These are phyloP conservation scores for Propithecus deckenii DNA, from an alignment of 2,797 vertebrate genomes.

Conservation along the genomic window DNA sequence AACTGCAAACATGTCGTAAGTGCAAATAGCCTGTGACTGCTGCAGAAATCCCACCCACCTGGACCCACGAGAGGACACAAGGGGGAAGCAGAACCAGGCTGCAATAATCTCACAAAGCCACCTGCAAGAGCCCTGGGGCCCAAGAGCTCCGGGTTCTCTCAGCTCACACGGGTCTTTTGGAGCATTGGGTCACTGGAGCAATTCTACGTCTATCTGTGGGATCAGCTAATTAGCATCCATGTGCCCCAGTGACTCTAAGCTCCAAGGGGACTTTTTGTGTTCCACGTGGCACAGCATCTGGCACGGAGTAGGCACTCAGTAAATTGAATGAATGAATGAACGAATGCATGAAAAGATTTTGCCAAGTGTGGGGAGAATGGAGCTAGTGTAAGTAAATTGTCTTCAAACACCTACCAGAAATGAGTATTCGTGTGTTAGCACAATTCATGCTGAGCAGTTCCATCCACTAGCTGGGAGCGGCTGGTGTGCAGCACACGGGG, in stretches of 20 bases:
- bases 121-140: background rate
- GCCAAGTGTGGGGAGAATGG: background rate
- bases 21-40: background rate
- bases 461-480: background rate
- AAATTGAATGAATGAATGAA: background rate
- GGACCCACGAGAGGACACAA: too few relatives aligned
- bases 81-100: background rate
- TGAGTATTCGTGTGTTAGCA: background rate
- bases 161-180: background rate
- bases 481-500: background rate
- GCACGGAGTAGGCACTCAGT: background rate
- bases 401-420: background rate
- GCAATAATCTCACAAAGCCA: too few relatives aligned
- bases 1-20: background rate
- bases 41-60: background rate
- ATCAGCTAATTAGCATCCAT: background rate
- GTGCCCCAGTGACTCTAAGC: background rate
- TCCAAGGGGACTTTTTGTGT: background rate
- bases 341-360: background rate
- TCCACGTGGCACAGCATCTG: background rate
- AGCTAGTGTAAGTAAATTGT: too few relatives aligned
- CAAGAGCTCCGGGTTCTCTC: background rate
- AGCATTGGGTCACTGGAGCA: background rate
- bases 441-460: background rate
- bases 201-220: background rate